Evolutionary conservation across 1,140 invertebrate species (phyloP).

Genomic region (Ganaspis sp.): DNA sequence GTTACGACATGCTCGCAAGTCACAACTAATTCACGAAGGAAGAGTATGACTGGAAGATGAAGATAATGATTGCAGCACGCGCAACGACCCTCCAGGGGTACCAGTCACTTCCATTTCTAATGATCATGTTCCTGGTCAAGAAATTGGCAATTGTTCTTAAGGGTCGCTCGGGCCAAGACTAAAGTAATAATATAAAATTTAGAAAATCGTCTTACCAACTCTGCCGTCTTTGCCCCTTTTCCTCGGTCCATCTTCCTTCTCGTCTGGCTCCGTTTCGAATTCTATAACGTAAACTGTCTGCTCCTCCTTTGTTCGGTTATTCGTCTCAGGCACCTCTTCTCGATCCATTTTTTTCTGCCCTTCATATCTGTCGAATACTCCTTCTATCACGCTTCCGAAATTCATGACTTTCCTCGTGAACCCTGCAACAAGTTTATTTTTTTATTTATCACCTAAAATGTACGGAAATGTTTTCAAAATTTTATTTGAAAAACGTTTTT

Average conservation of each 20-base stretch:
- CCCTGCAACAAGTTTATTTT: slow-evolving; percentile 46
- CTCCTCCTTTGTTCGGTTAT: slow-evolving; percentile 53
- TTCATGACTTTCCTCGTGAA: slow-evolving; percentile 50
- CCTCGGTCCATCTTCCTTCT: slow-evolving; percentile 57
- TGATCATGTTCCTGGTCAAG: slow-evolving; percentile 32
- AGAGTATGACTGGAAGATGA: slow-evolving; percentile 27
- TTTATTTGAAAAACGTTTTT: too few relatives aligned
- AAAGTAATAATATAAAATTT: not conserved
- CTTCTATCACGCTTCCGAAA: slow-evolving; percentile 50
- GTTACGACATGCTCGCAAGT: not conserved
- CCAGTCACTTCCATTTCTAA: slow-evolving; percentile 28
- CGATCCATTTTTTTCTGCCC: not conserved
- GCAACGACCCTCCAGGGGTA: slow-evolving; percentile 33
- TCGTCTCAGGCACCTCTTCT: not conserved
- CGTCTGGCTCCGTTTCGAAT: slow-evolving; percentile 62
- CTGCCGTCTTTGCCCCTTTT: slow-evolving; percentile 62
- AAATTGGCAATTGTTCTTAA: slow-evolving; percentile 23
- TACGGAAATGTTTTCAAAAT: too few relatives aligned
- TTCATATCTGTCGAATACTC: slow-evolving; percentile 45
- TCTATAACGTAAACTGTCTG: slow-evolving; percentile 65
- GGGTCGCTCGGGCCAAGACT: slow-evolving; percentile 15
- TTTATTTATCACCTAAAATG: too few relatives aligned
- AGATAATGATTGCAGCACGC: slow-evolving; percentile 38
- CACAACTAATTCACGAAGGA: slow-evolving; percentile 23
- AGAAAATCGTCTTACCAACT: slow-evolving; percentile 50